Evolutionary conservation across 2,888 invertebrate species (phyloP).

Genomic region (Acleris emargana): DNA sequence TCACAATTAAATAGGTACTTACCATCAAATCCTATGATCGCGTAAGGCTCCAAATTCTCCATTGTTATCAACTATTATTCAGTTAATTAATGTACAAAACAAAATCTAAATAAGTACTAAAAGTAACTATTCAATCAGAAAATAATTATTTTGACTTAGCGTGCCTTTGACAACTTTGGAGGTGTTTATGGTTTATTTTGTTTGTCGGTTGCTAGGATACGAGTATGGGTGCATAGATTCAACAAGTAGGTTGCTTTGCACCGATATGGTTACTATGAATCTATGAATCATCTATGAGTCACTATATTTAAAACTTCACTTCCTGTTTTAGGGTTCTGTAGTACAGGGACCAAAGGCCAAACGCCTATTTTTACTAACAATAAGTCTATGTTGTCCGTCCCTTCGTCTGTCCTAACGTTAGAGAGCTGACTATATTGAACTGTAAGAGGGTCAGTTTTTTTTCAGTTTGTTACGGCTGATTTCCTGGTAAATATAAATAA

Average conservation of each 20-base stretch:
- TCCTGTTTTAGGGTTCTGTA: too few species aligned
- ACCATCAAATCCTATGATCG: conserved; percentile 93
- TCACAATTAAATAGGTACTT: conserved; percentile 45
- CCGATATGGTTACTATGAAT: neutral
- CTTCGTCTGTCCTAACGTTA: too few species aligned
- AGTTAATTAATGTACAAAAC: conserved; percentile 36
- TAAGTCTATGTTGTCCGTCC: too few species aligned
- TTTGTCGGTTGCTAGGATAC: conserved; percentile 8
- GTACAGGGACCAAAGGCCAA: too few species aligned
- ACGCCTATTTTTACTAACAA: too few species aligned
- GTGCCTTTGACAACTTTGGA: conserved; percentile 4
- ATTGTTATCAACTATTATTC: conserved; percentile 59
- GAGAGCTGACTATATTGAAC: too few species aligned
- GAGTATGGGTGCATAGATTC: neutral
- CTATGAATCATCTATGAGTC: too few species aligned
- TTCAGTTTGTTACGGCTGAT: too few species aligned
- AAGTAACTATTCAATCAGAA: conserved; percentile 6
- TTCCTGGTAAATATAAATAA: too few species aligned
- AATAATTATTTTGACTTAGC: neutral
- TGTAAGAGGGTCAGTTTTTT: too few species aligned
- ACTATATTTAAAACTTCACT: too few species aligned
- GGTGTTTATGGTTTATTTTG: conserved; percentile 35
- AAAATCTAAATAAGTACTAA: conserved; percentile 27
- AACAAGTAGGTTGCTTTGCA: conserved; percentile 23
- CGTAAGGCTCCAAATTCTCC: conserved; percentile 85